Base-by-base conservation (phyloP, 1,140 invertebrate genomes). In the Heliothis subflexa region DNA sequence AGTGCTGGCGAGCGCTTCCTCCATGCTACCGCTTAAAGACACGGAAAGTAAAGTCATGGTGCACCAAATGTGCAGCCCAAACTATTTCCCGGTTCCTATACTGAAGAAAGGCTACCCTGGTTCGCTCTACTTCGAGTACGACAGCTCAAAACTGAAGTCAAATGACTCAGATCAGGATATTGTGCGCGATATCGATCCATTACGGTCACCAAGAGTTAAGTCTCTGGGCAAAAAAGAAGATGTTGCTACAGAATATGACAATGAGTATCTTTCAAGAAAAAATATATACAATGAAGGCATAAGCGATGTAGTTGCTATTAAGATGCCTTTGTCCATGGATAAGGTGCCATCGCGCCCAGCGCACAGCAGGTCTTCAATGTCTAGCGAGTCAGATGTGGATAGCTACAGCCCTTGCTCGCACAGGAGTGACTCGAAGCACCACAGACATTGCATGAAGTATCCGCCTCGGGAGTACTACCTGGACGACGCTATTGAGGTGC, bases 251-350 rank as follows among this genome's bases (percentile, higher is more conserved):
- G 33, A 18, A 25, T 49, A 45, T 11, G 11, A 21, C 16, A 2
- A 21, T 13, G 47, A 47, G 11, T 18, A 28, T 25, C 11, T 28
- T 25, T 28, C 66, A 1, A 66, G 66, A 18, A 83, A 49, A 49
- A 79, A 66, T n/a, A 18, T 83, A 11, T 86, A 86, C 61, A 84
- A 86, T 49, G 83, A 86, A 68, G 85, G 85, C 10, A 86, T 86
- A 40, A 81, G 76, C 28, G 85, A 86, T 12, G n/a, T 47, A 3
- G 52, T 80, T 7, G 77, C 73, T n/a, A 71, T 74, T 47, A 54
- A 78, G 7, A 74, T 55, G 25, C 74, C 73, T 28, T 33, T 12
- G 10, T 47, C 13, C 50, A 18, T 14, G 9, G 28, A 47, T n/a
- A 25, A 55, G 16, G 52, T 21, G 7, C 0, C 55, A 2, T 59